Base-by-base conservation (phyloP, 2,888 invertebrate species). In the Drosophila atripex region DNA sequence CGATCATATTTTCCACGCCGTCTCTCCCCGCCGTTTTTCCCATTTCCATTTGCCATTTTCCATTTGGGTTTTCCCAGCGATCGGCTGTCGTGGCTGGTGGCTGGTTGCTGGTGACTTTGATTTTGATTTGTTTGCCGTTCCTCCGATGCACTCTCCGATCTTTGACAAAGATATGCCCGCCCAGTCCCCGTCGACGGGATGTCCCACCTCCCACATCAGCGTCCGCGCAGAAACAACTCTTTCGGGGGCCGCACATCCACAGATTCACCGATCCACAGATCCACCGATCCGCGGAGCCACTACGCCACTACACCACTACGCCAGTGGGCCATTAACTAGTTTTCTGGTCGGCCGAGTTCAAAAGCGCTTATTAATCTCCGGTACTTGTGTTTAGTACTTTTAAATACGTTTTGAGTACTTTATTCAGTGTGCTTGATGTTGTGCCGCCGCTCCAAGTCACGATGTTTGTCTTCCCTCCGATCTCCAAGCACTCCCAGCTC, bases 281-380 rank as follows among this genome's bases (percentile, higher is more conserved):
- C n/a, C n/a, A n/a, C n/a, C n/a, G n/a, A n/a, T n/a, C n/a, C n/a
- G n/a, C n/a, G n/a, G n/a, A n/a, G n/a, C n/a, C n/a, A n/a, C n/a
- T n/a, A n/a, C n/a, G n/a, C n/a, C n/a, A n/a, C n/a, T n/a, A n/a
- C n/a, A 3, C 16, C 8, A 14, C 12, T 25, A n/a, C 28, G 21
- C 41, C 28, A 39, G 72, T 60, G 77, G 73, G 73, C 76, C 74
- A 86, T 88, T 83, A 89, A 89, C 86, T 85, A 86, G 88, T 90
- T 89, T 89, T 88, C 88, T 89, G 88, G 89, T 89, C 89, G 89
- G 89, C 80, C 79, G 88, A 90, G 80, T 89, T 90, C 90, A 90
- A 90, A 90, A 86, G 80, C 89, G 78, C 86, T 90, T 90, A 89
- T 87, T 89, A 90, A 89, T 89, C 89, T 88, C 76, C 83, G 79